Evolutionary conservation across 2,888 invertebrate species (phyloP).

Genomic region (Chironomus tentans): DNA sequence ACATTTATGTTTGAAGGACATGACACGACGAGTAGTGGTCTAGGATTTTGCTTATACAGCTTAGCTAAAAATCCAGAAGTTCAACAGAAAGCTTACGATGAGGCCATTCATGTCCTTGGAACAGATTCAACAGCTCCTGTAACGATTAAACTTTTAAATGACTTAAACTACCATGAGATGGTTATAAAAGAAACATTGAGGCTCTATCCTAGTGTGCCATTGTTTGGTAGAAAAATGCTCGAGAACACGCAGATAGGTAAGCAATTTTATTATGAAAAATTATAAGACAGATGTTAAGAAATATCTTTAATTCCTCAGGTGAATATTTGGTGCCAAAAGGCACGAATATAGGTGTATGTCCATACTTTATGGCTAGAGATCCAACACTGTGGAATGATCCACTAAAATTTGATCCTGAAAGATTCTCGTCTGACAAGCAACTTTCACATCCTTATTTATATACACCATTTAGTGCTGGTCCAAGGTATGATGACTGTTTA

Average conservation of each 20-base stretch:
- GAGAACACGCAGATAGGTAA: background rate
- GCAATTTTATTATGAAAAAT: background rate
- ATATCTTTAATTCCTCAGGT: background rate
- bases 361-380: slow-evolving; percentile 29
- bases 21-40: slow-evolving; percentile 46
- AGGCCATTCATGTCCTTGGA: slow-evolving; percentile 41
- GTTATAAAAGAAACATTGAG: slow-evolving; percentile 39
- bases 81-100: slow-evolving; percentile 43
- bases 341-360: slow-evolving; percentile 10
- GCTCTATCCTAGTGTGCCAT: background rate
- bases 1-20: slow-evolving; percentile 64
- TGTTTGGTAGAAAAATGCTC: background rate
- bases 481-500: slow-evolving; percentile 34
- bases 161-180: slow-evolving; percentile 40
- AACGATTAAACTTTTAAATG: slow-evolving; percentile 34
- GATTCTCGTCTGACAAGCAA: slow-evolving; percentile 32
- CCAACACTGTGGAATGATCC: slow-evolving; percentile 37
- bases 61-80: slow-evolving; percentile 43
- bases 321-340: background rate
- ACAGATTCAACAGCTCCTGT: slow-evolving; percentile 35
- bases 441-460: slow-evolving; percentile 37
- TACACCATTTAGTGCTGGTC: slow-evolving; percentile 42
- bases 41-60: slow-evolving; percentile 45
- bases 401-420: slow-evolving; percentile 38
- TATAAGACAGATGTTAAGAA: too few species aligned